Percentiles rank a stretch among this genome's conserved stretches.
These are phyloP conservation scores for Muschampia staudingeri DNA, from an alignment of 2,888 invertebrate species.

Conservation along the genomic window DNA sequence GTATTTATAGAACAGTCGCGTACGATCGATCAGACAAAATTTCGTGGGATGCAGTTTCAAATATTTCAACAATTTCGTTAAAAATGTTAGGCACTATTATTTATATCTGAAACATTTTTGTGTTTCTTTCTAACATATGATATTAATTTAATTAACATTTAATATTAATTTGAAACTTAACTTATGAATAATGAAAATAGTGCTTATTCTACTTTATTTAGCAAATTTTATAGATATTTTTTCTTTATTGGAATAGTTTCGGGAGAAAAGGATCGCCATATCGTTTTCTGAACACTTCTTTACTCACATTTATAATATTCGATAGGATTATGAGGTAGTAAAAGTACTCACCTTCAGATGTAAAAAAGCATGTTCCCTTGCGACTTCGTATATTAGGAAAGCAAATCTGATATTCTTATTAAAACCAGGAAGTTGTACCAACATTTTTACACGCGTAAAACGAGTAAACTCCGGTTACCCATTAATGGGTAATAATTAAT, in stretches of 20 bases:
- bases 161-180: background rate
- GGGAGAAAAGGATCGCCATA: too few relatives aligned
- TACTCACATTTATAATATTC: too few relatives aligned
- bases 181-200: too few relatives aligned
- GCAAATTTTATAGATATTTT: background rate
- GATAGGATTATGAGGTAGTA: background rate
- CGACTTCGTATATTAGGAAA: slow-evolving; percentile 46
- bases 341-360: slow-evolving; percentile 46
- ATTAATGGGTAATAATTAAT: slow-evolving; percentile 59
- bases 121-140: too few relatives aligned
- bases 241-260: too few relatives aligned
- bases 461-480: slow-evolving; percentile 72
- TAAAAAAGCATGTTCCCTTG: slow-evolving; percentile 42
- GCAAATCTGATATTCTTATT: slow-evolving; percentile 47
- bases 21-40: slow-evolving; percentile 74
- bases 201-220: background rate
- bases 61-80: slow-evolving; percentile 66
- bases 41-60: slow-evolving; percentile 77
- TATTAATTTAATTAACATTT: too few relatives aligned
- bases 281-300: too few relatives aligned
- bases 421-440: slow-evolving; percentile 48
- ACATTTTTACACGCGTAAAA: slow-evolving; percentile 66
- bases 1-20: slow-evolving; percentile 74
- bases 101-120: background rate
- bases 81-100: slow-evolving; percentile 2